Base-by-base conservation (phyloP, 1,140 invertebrate species). In the Formica exsecta region DNA sequence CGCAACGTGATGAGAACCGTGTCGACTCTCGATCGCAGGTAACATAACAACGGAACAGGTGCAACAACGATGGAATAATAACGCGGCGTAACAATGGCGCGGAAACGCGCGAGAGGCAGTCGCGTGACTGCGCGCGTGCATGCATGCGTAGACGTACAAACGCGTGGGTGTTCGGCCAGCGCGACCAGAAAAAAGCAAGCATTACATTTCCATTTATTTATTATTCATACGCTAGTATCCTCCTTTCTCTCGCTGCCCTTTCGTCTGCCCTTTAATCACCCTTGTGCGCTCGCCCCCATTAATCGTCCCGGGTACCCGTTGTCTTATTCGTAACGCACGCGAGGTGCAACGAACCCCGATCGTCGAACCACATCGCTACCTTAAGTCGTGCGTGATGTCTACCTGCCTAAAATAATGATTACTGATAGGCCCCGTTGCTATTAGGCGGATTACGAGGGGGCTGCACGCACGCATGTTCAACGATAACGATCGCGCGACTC, bases 201-300 rank as follows among this genome's bases (percentile, higher is more conserved):
- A 68, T 86, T 86, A 89, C 25, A 87, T 84, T 89, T 77, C 25
- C 48, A 77, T 77, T 85, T 86, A 62, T 86, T 81, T 81, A 81
- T 86, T 86, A 86, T 86, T 86, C 41, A 86, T 86, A 54, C 54
- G 36, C n/a, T 11, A 13, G 0, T 75, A n/a, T 44, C n/a, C 44
- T 22, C 19, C 22, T 48, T 16, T 85, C 22, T 41, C n/a, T 79
- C 11, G 38, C 44, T 29, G 6, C 44, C 51, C 25, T 9, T 44
- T 19, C 13, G 48, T 51, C 41, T 44, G 5, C 8, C 44, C 13
- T 59, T 8, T 9, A 7, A 22, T 19, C 65, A 5, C 3, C 32
- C 9, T 64, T 41, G 19, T 44, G 64, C 29, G 1, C 9, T 22
- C n/a, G 8, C 7, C 22, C 13, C 3, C 0, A n/a, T 57, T 75